Percentiles rank a stretch among this genome's conserved stretches.
Evolutionary conservation across 2,113 vertebrate species (phyloP).

Genomic region (Delphinus delphis): DNA sequence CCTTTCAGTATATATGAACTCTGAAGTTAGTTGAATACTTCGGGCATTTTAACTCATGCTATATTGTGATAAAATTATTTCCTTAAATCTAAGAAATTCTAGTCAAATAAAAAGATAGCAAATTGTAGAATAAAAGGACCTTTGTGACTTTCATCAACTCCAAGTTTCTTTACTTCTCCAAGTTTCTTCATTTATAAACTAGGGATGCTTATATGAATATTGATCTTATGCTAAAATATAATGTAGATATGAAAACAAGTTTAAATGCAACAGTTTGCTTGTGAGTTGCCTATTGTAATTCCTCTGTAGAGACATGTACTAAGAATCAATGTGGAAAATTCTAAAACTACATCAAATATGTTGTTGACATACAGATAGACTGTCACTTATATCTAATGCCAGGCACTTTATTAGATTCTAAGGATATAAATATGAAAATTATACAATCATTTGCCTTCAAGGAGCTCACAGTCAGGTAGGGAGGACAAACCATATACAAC

Average conservation of each 20-base stretch:
- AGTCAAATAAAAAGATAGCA: neutral
- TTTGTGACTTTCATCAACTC: neutral
- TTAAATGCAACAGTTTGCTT: neutral
- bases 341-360: neutral
- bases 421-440: neutral
- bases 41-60: neutral
- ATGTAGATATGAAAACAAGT: neutral
- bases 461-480: neutral
- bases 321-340: neutral
- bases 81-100: neutral
- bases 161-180: neutral
- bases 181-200: neutral
- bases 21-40: neutral
- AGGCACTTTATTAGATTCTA: neutral
- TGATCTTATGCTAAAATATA: neutral
- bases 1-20: neutral
- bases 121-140: neutral
- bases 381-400: neutral
- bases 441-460: neutral
- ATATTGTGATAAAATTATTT: slow-evolving; percentile 25
- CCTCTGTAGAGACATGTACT: neutral
- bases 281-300: neutral
- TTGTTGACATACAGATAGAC: neutral
- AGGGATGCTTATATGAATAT: neutral
- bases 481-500: neutral